Base-by-base conservation (phyloP, 1,140 invertebrate genomes). In the Aethina tumida region DNA sequence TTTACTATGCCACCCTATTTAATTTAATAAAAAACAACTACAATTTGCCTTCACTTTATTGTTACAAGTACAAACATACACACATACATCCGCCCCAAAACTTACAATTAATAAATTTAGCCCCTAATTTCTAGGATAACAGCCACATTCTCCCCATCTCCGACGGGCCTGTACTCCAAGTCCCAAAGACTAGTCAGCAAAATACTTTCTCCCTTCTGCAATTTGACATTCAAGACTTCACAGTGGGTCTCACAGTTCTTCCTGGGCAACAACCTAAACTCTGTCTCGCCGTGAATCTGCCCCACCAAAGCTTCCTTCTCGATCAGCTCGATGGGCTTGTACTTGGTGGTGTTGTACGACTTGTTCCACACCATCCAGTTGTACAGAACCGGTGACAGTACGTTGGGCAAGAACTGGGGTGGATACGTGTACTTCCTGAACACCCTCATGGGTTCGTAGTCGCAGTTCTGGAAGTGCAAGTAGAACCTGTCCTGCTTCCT, bases 381-480 rank as follows among this genome's bases (percentile, higher is more conserved):
- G 45, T 81, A 80, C 44, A 83, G 75, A 0, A 79, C 77, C 4
- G 83, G 77, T 20, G 81, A 78, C 2, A 85, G 73, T 31, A 79
- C 75, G 13, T 75, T 71, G 1, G 84, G 80, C 1, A 88, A 57
- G 56, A 85, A 84, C 39, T 82, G 80, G 0, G 84, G 84, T 14
- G 81, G 63, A 15, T 75, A 72, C 24, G 82, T 82, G 25, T 82
- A 71, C 25, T 75, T 71, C 30, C 59, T 31, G 21, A 58, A 53
- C 2, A 39, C 20, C 44, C 52, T 58, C 22, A 85, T 80, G 0
- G 79, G 79, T 35, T 75, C 68, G 15, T 78, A 76, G 41, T 85
- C 79, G 53, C 86, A 91, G 56, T 89, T 89, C 63, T 87, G 82
- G 73, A 85, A 88, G 49, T 87, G 82, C 2, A 84, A 74, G 58